Conservation (phyloP, 2,797 vertebrate species). For the Bradypodion ventrale region DNA sequence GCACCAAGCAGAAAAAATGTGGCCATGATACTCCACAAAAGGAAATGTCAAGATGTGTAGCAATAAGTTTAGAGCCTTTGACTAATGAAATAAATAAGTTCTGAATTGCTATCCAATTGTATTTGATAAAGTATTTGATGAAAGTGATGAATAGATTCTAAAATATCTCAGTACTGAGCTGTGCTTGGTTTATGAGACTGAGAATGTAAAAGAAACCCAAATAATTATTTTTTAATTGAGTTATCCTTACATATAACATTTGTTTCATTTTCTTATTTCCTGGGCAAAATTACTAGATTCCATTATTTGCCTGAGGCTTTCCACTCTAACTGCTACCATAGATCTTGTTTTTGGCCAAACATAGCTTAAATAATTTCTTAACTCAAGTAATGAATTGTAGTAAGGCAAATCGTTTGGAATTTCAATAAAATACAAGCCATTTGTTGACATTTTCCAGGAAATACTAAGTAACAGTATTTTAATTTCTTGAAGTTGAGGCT, state of each 20-base stretch:
- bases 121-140: neutral
- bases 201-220: neutral
- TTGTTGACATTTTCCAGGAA: conserved; percentile 28
- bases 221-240: neutral
- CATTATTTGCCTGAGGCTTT: neutral
- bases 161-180: neutral
- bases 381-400: conserved; percentile 42
- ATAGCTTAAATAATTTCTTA: neutral
- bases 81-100: conserved; percentile 27
- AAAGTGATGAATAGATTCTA: neutral
- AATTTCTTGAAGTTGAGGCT: conserved; percentile 36
- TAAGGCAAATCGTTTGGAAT: conserved; percentile 35
- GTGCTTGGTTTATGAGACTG: neutral
- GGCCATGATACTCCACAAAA: conserved; percentile 44
- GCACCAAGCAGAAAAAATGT: conserved; percentile 6
- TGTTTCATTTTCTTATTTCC: neutral
- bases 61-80: conserved; percentile 22
- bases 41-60: conserved; percentile 19
- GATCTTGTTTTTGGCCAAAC: neutral
- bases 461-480: conserved; percentile 47
- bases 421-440: conserved; percentile 23
- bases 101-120: conserved; percentile 34
- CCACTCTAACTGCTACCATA: neutral
- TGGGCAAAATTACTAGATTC: neutral
- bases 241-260: neutral